Percentiles rank a stretch among this genome's conserved stretches.
Evolutionary conservation across 2,797 vertebrate species (phyloP).

Genomic region (Valencia hispanica): DNA sequence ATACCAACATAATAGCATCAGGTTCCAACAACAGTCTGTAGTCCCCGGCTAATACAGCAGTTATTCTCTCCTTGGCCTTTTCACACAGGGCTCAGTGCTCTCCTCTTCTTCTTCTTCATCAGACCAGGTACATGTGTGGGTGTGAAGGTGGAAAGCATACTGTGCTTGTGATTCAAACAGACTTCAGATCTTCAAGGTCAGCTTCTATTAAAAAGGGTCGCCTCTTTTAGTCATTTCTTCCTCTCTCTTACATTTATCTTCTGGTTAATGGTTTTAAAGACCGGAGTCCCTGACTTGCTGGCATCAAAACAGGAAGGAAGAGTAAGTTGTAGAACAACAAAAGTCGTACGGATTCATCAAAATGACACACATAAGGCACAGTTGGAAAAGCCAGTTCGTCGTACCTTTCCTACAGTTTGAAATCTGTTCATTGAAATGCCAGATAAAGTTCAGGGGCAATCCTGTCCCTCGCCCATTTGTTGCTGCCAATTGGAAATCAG

Average conservation of each 20-base stretch:
- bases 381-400: no score
- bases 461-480: no score
- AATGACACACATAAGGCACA: no score
- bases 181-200: conserved; percentile 21
- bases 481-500: no score
- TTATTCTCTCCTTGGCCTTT: conserved; percentile 79
- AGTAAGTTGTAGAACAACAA: no score
- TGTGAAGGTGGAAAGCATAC: conserved; percentile 8
- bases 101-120: conserved; percentile 82
- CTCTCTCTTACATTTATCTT: neutral
- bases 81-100: conserved; percentile 70
- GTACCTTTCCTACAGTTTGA: no score
- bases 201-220: conserved; percentile 37
- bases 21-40: conserved; percentile 2
- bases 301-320: no score
- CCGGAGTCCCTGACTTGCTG: conserved; percentile 1
- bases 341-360: no score
- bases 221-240: conserved; percentile 41
- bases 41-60: conserved; percentile 4
- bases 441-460: no score
- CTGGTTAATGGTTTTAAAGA: neutral
- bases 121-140: conserved; percentile 50
- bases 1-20: conserved; percentile 7
- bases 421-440: no score
- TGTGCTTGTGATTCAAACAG: conserved; percentile 15